phyloP scores from a whole-genome alignment of 2,113 vertebrate species.

The Eptatretus burgeri region DNA sequence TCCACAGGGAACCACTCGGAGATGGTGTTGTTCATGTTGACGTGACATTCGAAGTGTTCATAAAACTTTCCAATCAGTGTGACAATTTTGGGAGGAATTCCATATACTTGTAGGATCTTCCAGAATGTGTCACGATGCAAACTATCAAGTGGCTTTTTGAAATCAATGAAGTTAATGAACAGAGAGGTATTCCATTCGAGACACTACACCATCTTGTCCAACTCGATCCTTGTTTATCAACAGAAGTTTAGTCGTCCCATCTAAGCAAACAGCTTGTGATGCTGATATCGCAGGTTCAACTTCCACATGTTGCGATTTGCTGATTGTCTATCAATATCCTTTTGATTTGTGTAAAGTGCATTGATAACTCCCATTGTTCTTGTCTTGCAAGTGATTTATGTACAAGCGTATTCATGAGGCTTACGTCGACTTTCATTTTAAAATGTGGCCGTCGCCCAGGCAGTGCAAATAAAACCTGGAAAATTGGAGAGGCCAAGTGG shows the following conservation, averaged over 20 bases:
- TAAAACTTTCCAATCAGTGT: neutral
- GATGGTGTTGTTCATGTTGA: neutral
- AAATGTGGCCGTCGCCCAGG: no score
- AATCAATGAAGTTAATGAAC: constrained; percentile 1
- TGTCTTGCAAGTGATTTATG: no score
- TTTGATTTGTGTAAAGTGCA: no score
- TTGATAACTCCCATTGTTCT: no score
- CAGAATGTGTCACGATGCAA: neutral
- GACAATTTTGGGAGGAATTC: neutral
- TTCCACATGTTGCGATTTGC: no score
- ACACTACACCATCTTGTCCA: neutral
- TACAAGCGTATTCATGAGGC: no score
- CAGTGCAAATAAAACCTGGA: constrained; percentile 30
- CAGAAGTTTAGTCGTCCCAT: no score
- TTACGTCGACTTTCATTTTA: no score
- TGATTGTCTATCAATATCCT: no score
- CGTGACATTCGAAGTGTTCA: neutral
- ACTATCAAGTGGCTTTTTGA: neutral
- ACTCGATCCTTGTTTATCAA: no score
- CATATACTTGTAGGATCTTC: neutral
- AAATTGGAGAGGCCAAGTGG: constrained; percentile 67
- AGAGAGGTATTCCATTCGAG: neutral
- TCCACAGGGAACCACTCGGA: constrained; percentile 2
- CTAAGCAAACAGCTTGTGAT: no score
- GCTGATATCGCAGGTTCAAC: no score